These are phyloP conservation scores for Diplosoma virens DNA, from an alignment of 23 tunicate genomes.

Conservation along the genomic window DNA sequence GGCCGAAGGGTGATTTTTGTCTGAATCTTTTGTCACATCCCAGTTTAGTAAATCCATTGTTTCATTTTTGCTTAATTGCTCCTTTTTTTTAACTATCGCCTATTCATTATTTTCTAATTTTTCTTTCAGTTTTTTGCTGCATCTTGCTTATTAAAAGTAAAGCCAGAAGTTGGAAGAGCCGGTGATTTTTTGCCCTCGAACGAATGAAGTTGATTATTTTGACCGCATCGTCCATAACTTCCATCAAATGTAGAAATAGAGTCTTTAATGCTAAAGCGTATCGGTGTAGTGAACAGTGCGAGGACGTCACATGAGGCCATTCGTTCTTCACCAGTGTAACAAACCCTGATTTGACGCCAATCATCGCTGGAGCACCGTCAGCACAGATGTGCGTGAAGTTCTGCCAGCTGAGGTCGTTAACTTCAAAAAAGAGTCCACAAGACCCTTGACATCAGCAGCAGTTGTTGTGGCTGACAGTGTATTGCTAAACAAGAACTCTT, in stretches of 20 bases:
- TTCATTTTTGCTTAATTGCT: constrained; percentile 49
- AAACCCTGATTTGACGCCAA: no score
- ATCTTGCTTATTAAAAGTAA: constrained; percentile 21
- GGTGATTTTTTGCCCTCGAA: no score
- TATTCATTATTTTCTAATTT: constrained; percentile 11
- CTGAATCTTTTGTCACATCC: constrained; percentile 25
- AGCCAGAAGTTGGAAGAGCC: background rate
- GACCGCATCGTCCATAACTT: no score
- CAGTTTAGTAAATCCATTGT: constrained; percentile 35
- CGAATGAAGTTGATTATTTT: no score
- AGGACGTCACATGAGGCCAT: no score
- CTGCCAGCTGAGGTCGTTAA: no score
- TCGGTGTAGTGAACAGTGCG: constrained; percentile 33
- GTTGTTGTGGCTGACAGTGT: constrained; percentile 5
- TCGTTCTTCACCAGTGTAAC: no score
- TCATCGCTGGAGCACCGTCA: no score
- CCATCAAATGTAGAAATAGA: no score
- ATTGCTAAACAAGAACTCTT: constrained; percentile 13
- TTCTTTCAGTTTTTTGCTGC: background rate
- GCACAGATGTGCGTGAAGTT: no score
- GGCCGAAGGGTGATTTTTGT: constrained; percentile 45
- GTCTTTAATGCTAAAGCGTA: no score
- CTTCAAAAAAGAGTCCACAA: constrained; percentile 5
- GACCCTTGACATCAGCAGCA: constrained; percentile 1
- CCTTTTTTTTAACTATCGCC: constrained; percentile 35